These are phyloP conservation scores for Caloenas nicobarica DNA, from an alignment of 2,113 vertebrate genomes.

Conservation along the genomic window DNA sequence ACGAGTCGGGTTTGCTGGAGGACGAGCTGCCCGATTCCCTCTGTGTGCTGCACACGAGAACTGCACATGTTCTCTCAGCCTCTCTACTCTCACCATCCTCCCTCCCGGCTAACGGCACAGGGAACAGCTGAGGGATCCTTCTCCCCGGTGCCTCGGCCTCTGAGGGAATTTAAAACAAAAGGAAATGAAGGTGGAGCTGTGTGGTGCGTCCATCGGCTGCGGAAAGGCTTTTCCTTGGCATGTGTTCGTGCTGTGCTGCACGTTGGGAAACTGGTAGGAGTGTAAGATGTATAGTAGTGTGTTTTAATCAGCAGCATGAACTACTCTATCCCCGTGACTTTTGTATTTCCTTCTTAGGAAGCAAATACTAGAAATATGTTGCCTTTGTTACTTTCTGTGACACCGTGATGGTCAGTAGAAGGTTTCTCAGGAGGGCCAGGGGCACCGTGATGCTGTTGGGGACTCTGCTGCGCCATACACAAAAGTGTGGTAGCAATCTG, in stretches of 20 bases:
- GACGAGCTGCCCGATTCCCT: neutral
- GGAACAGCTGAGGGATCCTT: neutral
- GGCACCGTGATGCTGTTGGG: neutral
- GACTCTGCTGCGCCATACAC: rapidly evolving
- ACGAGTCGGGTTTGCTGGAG: neutral
- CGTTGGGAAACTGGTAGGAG: neutral
- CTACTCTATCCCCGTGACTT: neutral
- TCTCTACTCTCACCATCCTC: neutral
- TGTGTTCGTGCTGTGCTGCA: neutral
- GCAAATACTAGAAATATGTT: neutral
- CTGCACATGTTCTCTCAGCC: neutral
- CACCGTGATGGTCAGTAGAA: rapidly evolving
- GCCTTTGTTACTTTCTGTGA: neutral
- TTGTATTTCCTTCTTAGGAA: neutral
- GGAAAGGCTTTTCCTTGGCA: neutral
- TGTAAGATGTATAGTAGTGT: neutral
- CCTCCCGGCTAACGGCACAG: neutral
- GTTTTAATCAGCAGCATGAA: neutral
- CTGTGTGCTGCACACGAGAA: neutral
- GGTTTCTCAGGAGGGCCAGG: neutral
- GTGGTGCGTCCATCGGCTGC: neutral
- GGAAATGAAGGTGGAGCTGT: neutral
- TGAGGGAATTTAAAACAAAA: neutral
- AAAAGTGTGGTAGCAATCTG: neutral
- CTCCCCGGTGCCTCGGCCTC: neutral